Evolutionary conservation across 1,140 invertebrate species (phyloP).

Genomic region (Drosophila insularis): DNA sequence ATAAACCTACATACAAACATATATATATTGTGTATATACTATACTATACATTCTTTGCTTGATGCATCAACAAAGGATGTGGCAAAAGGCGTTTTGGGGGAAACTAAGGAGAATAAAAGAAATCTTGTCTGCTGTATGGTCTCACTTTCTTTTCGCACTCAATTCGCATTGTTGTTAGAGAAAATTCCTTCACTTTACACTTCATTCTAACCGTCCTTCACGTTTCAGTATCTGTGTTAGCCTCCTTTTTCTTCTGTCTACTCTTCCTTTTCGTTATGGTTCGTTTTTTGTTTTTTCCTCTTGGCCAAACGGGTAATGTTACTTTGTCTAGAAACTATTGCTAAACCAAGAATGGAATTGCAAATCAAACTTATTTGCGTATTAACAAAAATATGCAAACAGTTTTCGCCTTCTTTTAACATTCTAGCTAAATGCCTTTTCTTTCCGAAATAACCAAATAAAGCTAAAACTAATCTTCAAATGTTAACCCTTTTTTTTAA

Average conservation of each 20-base stretch:
- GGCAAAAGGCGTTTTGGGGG: background rate
- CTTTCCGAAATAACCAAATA: no score
- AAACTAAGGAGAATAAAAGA: background rate
- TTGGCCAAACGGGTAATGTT: conserved; percentile 26
- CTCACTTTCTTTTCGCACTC: conserved; percentile 6
- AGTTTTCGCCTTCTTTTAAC: no score
- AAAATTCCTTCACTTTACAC: conserved; percentile 29
- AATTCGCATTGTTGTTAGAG: conserved; percentile 10
- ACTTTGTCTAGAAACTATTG: no score
- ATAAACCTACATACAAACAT: conserved; percentile 5
- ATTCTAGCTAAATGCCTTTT: no score
- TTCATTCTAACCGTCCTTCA: background rate
- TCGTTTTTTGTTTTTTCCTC: conserved; percentile 22
- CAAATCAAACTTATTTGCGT: no score
- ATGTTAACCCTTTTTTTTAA: no score
- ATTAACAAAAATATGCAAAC: no score
- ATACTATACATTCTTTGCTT: conserved; percentile 1
- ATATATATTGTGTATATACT: conserved; percentile 10
- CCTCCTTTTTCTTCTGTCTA: background rate
- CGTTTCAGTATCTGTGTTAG: background rate
- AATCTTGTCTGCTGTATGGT: conserved; percentile 8
- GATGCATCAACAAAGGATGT: conserved; percentile 9
- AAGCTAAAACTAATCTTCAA: no score
- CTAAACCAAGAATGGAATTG: no score
- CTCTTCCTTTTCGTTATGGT: background rate